These are phyloP conservation scores for Chrysolina oricalcia DNA, from an alignment of 2,888 invertebrate genomes.

Conservation along the genomic window DNA sequence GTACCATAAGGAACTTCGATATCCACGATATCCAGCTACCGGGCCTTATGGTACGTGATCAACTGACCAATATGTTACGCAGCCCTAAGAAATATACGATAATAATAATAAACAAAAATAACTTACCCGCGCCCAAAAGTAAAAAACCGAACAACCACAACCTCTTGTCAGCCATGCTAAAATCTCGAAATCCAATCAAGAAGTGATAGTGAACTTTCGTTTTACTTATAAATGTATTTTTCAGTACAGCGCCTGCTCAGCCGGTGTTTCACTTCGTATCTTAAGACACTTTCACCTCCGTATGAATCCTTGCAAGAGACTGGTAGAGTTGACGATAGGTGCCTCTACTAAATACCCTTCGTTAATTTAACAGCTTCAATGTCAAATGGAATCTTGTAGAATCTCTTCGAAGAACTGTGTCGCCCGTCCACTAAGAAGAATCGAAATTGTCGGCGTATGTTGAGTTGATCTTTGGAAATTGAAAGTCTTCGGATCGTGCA, in stretches of 20 bases:
- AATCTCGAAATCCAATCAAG: constrained; percentile 70
- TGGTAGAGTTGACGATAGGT: constrained; percentile 66
- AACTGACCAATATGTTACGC: background rate
- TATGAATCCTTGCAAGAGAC: constrained; percentile 61
- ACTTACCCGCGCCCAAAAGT: constrained; percentile 71
- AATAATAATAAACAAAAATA: constrained; percentile 28
- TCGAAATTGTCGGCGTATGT: background rate
- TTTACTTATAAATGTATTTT: constrained; percentile 71
- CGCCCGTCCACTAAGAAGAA: background rate
- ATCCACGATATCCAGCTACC: background rate
- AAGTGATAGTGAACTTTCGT: constrained; percentile 69
- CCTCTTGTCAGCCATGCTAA: constrained; percentile 70
- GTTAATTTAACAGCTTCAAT: background rate
- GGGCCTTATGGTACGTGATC: background rate
- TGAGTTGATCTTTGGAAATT: background rate
- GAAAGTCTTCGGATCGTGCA: background rate
- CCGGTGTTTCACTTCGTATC: constrained; percentile 55
- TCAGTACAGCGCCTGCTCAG: constrained; percentile 67
- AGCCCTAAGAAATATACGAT: background rate
- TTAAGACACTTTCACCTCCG: constrained; percentile 66
- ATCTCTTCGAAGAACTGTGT: background rate
- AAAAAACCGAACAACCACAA: constrained; percentile 72
- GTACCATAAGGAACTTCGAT: background rate
- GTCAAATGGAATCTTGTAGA: background rate
- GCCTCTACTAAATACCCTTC: constrained; percentile 65